Evolutionary conservation across 2,797 vertebrate species (phyloP).

Genomic region (Coluber constrictor): DNA sequence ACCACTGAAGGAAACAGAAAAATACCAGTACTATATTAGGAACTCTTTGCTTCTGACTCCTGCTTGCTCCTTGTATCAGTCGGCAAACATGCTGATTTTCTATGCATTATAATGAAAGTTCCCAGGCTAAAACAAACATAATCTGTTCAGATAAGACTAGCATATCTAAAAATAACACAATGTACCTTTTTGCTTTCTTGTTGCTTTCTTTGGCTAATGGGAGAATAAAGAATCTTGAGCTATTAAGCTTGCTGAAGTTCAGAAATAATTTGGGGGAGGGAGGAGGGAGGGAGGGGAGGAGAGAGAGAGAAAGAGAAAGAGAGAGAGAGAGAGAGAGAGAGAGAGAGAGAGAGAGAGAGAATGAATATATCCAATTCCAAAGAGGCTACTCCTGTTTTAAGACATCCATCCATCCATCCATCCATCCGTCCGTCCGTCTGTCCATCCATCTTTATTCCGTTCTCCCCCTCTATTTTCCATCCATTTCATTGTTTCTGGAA

Average conservation of each 20-base stretch:
- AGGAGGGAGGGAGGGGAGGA: too few relatives aligned
- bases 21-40: constrained; percentile 15
- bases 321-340: background rate
- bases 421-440: too few relatives aligned
- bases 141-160: constrained; percentile 26
- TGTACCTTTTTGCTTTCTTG: constrained; percentile 38
- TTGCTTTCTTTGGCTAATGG: constrained; percentile 22
- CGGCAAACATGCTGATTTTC: constrained; percentile 34
- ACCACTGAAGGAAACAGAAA: background rate
- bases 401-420: background rate
- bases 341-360: background rate
- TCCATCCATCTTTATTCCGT: background rate
- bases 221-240: constrained; percentile 49
- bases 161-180: constrained; percentile 14
- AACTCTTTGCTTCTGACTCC: background rate
- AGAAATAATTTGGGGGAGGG: constrained; percentile 34
- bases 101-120: constrained; percentile 3
- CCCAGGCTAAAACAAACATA: constrained; percentile 43
- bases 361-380: background rate
- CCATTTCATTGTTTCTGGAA: background rate
- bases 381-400: background rate
- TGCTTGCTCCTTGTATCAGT: background rate
- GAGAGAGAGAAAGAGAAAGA: background rate
- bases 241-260: constrained; percentile 43
- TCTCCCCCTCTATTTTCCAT: background rate